Conservation (phyloP, 2,888 invertebrate species). For the Dichetophora obliterata region DNA sequence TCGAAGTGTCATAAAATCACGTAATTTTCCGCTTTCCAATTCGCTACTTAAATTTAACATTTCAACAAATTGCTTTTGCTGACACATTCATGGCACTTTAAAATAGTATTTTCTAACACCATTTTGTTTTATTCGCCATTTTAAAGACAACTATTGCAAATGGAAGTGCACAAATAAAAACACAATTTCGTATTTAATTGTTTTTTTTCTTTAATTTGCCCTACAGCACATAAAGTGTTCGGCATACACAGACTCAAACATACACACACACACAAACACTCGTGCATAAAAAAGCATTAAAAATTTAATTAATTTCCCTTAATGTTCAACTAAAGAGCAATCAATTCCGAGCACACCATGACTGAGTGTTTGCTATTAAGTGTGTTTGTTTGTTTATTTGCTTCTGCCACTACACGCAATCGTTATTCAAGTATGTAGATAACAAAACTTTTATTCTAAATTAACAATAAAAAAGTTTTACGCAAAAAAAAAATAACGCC, state of each 20-base stretch:
- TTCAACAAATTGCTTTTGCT: no score
- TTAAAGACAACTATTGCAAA: no score
- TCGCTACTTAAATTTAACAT: no score
- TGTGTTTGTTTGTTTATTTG: constrained; percentile 12
- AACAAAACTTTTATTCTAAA: constrained; percentile 1
- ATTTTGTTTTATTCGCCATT: no score
- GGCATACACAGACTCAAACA: background rate
- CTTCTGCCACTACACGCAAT: constrained; percentile 9
- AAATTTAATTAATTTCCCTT: constrained; percentile 15
- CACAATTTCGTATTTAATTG: background rate
- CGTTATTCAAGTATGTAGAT: background rate
- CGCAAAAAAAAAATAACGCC: constrained; percentile 3
- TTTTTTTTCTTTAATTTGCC: background rate
- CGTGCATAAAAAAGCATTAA: background rate
- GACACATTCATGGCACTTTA: no score
- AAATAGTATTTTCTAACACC: no score
- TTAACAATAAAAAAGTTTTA: background rate
- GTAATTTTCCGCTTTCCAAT: no score
- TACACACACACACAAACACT: background rate
- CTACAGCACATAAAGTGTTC: background rate
- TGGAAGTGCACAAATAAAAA: no score
- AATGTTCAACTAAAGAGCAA: background rate
- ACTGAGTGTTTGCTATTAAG: background rate
- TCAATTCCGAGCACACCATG: constrained; percentile 2
- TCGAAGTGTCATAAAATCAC: no score